Evolutionary conservation across 2,113 vertebrate species (phyloP), one percentile per base, ranked within the genome.

Genomic region (Monopterus albus): DNA sequence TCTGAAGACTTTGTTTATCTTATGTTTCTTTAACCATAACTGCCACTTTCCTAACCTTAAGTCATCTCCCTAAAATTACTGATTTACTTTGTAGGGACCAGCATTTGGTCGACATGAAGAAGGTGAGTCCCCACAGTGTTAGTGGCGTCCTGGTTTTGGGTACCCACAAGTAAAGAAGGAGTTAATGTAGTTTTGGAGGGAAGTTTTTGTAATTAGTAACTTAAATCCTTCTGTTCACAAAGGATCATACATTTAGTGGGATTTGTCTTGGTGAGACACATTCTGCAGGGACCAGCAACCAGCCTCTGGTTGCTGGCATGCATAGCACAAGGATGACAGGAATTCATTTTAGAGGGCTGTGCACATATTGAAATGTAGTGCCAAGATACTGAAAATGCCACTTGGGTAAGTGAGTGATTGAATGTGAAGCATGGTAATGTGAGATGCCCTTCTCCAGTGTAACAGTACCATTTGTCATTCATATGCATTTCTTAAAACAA

Each of bases 131-230:
- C n/a, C n/a, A n/a, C n/a, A n/a, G n/a, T n/a, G n/a, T n/a, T n/a
- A n/a, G n/a, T n/a, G n/a, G n/a, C n/a, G n/a, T n/a, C n/a, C n/a
- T n/a, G n/a, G n/a, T n/a, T n/a, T n/a, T n/a, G n/a, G n/a, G n/a
- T n/a, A n/a, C n/a, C n/a, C n/a, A n/a, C n/a, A 7, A 31, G 29
- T 6, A 31, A 31, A 31, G 28, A 42, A 73, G 21, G 17, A 61
- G 50, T 8, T 17, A 68, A 75, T 10, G 1, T n/a, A 23, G n/a
- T 64, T 11, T 51, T 21, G 42, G 38, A 65, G n/a, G 55, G 46
- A 81, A 60, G 45, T 36, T 23, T 26, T 66, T 75, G 45, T 82
- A 88, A 87, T 88, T 78, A 81, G 70, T 51, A 25, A 58, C 53
- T 67, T 71, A 68, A 78, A 78, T 62, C 51, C 42, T 59, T 26